Evolutionary conservation across 2,113 vertebrate genomes (phyloP).

Genomic region (Coturnix japonica): DNA sequence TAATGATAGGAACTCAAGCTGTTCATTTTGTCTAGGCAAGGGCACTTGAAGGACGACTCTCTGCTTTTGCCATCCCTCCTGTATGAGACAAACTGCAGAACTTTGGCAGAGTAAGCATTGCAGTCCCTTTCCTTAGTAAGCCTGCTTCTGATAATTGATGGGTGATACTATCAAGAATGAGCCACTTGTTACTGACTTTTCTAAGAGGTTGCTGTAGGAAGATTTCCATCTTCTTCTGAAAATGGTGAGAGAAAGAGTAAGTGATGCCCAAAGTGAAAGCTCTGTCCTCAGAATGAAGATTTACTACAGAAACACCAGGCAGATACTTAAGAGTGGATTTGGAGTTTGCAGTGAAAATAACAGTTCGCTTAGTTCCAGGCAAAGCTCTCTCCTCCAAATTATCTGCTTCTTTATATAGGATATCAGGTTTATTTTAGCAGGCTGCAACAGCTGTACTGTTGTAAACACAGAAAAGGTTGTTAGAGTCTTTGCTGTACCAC

Average conservation of each 20-base stretch:
- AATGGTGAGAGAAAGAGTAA: not conserved
- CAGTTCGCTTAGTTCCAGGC: not conserved
- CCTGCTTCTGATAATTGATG: accelerated
- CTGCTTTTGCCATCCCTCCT: not conserved
- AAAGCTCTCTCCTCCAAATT: not conserved
- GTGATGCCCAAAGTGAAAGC: not conserved
- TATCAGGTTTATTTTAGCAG: not conserved
- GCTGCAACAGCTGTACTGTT: not conserved
- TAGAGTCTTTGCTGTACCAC: not conserved
- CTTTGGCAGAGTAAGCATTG: not conserved
- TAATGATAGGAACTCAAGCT: conserved; percentile 29
- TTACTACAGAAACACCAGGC: not conserved
- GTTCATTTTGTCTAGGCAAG: conserved; percentile 15
- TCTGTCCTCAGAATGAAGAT: not conserved
- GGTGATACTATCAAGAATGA: not conserved
- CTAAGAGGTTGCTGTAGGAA: not conserved
- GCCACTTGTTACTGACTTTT: not conserved
- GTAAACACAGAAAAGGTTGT: not conserved
- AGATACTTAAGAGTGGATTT: not conserved
- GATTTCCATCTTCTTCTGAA: not conserved
- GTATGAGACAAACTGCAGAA: not conserved
- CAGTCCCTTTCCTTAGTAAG: not conserved
- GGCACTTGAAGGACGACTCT: conserved; percentile 21
- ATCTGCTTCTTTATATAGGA: not conserved
- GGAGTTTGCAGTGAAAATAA: not conserved